phyloP scores from a whole-genome alignment of 2,113 vertebrate species.

The Mola mola region DNA sequence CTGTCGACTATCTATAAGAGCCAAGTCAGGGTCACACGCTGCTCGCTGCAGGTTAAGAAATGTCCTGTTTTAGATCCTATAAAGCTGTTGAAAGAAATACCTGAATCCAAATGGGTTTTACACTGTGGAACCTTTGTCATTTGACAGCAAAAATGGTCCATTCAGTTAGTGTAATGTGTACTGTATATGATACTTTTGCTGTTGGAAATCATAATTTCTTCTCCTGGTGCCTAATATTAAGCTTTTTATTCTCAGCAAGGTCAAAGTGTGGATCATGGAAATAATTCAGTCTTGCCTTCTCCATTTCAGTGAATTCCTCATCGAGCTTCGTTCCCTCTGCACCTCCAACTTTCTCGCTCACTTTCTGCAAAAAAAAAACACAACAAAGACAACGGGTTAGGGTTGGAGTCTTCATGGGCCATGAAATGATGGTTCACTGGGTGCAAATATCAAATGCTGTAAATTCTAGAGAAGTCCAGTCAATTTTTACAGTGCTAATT shows the following conservation, averaged over 20 bases:
- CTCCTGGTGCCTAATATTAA: not conserved
- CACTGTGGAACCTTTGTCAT: too few species aligned
- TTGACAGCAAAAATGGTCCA: too few species aligned
- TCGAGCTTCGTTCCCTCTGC: slow-evolving; percentile 97
- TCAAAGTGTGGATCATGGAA: not conserved
- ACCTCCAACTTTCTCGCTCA: slow-evolving; percentile 96
- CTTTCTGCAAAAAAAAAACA: slow-evolving; percentile 85
- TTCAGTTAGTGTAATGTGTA: too few species aligned
- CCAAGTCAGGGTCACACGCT: too few species aligned
- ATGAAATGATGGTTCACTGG: not conserved
- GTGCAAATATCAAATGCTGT: too few species aligned
- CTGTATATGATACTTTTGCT: not conserved
- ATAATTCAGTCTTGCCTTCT: slow-evolving; percentile 83
- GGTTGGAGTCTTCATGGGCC: not conserved
- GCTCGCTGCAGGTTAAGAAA: too few species aligned
- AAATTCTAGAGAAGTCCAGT: too few species aligned
- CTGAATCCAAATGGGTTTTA: not conserved
- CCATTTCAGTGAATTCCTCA: slow-evolving; percentile 96
- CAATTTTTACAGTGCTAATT: too few species aligned
- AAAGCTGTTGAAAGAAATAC: too few species aligned
- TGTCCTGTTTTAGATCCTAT: too few species aligned
- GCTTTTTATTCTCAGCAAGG: not conserved
- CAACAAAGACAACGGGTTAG: not conserved
- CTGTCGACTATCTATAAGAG: too few species aligned
- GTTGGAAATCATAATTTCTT: not conserved